A percentile compares a stretch with the other conserved stretches of the same genome.
These are phyloP conservation scores for Nipponacmea schrenckii DNA, from an alignment of 2,888 invertebrate species.

Conservation along the genomic window DNA sequence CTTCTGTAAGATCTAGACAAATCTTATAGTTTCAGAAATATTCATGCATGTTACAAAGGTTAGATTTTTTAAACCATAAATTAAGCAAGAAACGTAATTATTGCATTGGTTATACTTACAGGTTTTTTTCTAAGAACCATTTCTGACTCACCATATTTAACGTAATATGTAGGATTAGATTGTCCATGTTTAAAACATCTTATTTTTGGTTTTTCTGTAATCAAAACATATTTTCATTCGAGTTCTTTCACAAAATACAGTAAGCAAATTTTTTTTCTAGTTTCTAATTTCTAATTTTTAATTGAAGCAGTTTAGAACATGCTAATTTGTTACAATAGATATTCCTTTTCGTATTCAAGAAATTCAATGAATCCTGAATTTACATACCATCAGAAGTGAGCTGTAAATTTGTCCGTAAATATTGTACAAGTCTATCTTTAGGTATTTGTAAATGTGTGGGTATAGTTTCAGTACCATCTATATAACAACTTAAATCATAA, in stretches of 20 bases:
- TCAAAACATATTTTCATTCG: neutral
- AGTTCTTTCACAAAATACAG: too few species aligned
- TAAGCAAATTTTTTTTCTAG: too few species aligned
- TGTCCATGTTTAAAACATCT: slow-evolving; percentile 67
- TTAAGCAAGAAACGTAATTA: neutral
- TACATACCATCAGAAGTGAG: slow-evolving; percentile 50
- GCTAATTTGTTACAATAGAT: too few species aligned
- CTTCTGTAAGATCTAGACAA: too few species aligned
- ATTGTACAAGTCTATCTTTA: slow-evolving; percentile 46
- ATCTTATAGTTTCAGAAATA: too few species aligned
- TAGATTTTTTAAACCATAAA: too few species aligned
- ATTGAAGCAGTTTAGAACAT: too few species aligned
- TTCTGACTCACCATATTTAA: slow-evolving; percentile 61
- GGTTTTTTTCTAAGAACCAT: slow-evolving; percentile 70
- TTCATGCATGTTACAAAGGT: too few species aligned
- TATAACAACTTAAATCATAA: slow-evolving; percentile 45
- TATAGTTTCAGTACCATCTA: slow-evolving; percentile 53
- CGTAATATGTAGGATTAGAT: slow-evolving; percentile 69
- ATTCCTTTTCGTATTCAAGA: too few species aligned
- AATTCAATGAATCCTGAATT: too few species aligned
- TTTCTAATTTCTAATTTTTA: too few species aligned
- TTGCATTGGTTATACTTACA: slow-evolving; percentile 46
- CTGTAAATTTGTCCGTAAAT: slow-evolving; percentile 48
- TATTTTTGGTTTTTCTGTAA: slow-evolving; percentile 46
- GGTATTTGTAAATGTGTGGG: slow-evolving; percentile 50